Evolutionary conservation across 1,140 invertebrate genomes (phyloP).

Genomic region (Probaryconus sp.): DNA sequence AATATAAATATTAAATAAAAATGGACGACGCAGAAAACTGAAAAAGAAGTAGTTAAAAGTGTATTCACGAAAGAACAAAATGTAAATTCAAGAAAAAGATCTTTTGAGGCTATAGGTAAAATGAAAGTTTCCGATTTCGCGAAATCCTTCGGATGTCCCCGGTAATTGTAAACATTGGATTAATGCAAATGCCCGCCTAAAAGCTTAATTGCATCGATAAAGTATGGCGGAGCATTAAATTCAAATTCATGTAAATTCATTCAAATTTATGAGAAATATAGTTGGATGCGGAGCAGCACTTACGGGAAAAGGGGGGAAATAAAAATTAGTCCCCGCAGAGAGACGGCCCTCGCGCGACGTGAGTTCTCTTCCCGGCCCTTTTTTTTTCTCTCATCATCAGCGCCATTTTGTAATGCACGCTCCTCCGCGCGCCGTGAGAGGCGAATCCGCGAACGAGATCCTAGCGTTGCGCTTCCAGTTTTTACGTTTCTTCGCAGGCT

Average conservation of each 20-base stretch:
- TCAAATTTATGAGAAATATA: constrained; percentile 80
- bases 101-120: constrained; percentile 27
- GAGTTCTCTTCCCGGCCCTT: constrained; percentile 63
- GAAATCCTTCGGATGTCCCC: constrained; percentile 57
- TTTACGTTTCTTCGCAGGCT: constrained; percentile 54
- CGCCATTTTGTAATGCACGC: constrained; percentile 75
- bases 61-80: constrained; percentile 32
- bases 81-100: background rate
- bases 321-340: constrained; percentile 78
- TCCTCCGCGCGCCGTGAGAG: too few relatives aligned
- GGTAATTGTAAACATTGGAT: constrained; percentile 80
- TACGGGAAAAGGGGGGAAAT: constrained; percentile 75
- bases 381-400: constrained; percentile 70
- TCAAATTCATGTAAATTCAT: constrained; percentile 80
- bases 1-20: too few relatives aligned
- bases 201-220: constrained; percentile 80
- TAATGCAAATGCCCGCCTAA: constrained; percentile 80
- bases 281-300: constrained; percentile 77
- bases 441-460: constrained; percentile 58
- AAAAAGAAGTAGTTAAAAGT: too few relatives aligned
- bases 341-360: constrained; percentile 70
- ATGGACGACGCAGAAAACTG: too few relatives aligned
- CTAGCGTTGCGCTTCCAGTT: constrained; percentile 55
- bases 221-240: constrained; percentile 78
- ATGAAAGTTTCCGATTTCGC: constrained; percentile 54